phyloP scores from a whole-genome alignment of 2,888 invertebrate genomes.

The Folsomia manolachei region DNA sequence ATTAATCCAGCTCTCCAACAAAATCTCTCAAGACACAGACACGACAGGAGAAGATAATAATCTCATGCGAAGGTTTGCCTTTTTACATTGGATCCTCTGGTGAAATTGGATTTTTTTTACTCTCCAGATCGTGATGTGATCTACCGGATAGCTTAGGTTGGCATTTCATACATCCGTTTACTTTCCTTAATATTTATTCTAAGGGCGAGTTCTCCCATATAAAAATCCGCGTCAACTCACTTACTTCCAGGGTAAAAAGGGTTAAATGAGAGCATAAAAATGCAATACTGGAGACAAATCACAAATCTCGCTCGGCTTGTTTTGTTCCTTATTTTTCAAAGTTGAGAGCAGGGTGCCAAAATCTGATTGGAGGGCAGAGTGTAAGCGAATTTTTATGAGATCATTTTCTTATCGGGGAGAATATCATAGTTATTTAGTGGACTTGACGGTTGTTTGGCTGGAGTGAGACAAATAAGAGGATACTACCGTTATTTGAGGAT shows the following conservation, averaged over 20 bases:
- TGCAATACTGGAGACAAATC: conserved; percentile 47
- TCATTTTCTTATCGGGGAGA: neutral
- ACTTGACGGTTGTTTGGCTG: too few relatives aligned
- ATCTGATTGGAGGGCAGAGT: neutral
- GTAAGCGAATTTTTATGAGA: neutral
- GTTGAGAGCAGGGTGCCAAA: neutral
- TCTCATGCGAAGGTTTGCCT: neutral
- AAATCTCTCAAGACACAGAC: neutral
- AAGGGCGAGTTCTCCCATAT: conserved; percentile 31
- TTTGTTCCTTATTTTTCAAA: neutral
- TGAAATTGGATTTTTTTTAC: conserved; percentile 24
- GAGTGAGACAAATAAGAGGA: too few relatives aligned
- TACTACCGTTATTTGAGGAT: neutral
- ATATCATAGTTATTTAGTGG: too few relatives aligned
- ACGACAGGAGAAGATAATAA: neutral
- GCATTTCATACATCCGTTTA: conserved; percentile 7
- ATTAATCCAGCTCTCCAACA: too few relatives aligned
- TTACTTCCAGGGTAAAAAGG: conserved; percentile 49
- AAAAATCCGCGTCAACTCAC: conserved; percentile 51
- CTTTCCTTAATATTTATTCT: conserved; percentile 23
- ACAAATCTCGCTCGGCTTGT: conserved; percentile 26
- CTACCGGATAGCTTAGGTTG: conserved; percentile 10
- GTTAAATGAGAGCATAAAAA: conserved; percentile 51
- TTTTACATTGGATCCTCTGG: neutral
- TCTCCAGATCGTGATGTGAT: neutral